Evolutionary conservation across 2,888 invertebrate genomes (phyloP).

Genomic region (Dynastes tityus): DNA sequence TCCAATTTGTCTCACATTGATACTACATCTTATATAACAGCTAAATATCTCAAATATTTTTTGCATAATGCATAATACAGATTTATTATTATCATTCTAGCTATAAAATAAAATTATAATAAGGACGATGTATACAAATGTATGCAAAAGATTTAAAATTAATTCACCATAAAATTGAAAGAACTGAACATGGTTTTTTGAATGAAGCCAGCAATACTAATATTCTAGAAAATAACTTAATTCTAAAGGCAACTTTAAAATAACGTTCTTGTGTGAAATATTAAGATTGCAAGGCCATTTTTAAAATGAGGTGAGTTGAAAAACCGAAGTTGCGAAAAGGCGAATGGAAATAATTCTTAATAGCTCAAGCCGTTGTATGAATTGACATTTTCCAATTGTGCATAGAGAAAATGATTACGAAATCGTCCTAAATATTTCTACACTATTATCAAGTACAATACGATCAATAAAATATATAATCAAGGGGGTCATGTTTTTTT

Average conservation of each 20-base stretch:
- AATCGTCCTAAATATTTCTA: background rate
- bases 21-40: background rate
- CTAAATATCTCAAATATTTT: background rate
- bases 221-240: too few species aligned
- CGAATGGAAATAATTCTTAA: background rate
- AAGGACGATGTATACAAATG: constrained; percentile 3
- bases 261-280: background rate
- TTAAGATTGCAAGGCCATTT: constrained; percentile 2
- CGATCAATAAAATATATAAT: too few species aligned
- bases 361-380: background rate
- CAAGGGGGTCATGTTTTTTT: too few species aligned
- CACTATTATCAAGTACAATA: background rate
- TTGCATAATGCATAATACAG: background rate
- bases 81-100: background rate
- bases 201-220: too few species aligned
- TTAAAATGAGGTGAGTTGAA: background rate
- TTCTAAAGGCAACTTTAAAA: too few species aligned
- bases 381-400: constrained; percentile 38
- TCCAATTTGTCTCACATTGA: too few species aligned
- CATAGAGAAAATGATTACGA: background rate
- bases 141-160: constrained; percentile 11
- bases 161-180: constrained; percentile 24
- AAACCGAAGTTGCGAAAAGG: constrained; percentile 22
- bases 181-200: background rate
- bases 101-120: too few species aligned